Evolutionary conservation across 2,797 vertebrate species (phyloP).

Genomic region (Rousettus madagascariensis): DNA sequence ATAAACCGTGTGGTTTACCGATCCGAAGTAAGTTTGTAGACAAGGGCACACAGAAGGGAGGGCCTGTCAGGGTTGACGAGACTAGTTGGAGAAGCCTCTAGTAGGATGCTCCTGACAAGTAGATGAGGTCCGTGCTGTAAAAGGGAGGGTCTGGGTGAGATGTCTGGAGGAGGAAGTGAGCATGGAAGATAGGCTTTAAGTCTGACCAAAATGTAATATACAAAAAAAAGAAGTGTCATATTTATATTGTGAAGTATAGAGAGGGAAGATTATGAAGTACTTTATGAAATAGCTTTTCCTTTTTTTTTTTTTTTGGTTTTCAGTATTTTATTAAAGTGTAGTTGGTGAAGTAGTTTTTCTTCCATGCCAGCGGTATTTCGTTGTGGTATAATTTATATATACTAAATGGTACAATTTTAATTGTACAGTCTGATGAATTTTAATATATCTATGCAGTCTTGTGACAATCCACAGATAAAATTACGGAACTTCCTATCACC

Average conservation of each 20-base stretch:
- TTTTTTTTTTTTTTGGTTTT: not conserved
- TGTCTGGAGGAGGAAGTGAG: not conserved
- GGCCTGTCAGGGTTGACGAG: not conserved
- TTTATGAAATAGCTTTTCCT: not conserved
- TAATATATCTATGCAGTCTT: slow-evolving; percentile 20
- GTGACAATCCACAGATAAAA: not conserved
- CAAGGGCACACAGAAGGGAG: not conserved
- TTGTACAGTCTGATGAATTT: slow-evolving; percentile 10
- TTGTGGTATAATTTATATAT: not conserved
- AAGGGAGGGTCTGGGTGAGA: not conserved
- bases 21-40: not conserved
- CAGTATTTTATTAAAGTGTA: not conserved
- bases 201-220: not conserved
- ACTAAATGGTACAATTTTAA: slow-evolving; percentile 4
- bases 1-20: not conserved
- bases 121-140: not conserved
- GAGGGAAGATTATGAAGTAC: not conserved
- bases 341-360: not conserved
- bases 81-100: not conserved
- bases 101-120: not conserved
- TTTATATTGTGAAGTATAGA: not conserved
- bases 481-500: not conserved
- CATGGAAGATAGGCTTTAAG: not conserved
- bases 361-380: not conserved
- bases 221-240: no score